phyloP scores from a whole-genome alignment of 2,888 invertebrate species.

The Byasa hedistus region DNA sequence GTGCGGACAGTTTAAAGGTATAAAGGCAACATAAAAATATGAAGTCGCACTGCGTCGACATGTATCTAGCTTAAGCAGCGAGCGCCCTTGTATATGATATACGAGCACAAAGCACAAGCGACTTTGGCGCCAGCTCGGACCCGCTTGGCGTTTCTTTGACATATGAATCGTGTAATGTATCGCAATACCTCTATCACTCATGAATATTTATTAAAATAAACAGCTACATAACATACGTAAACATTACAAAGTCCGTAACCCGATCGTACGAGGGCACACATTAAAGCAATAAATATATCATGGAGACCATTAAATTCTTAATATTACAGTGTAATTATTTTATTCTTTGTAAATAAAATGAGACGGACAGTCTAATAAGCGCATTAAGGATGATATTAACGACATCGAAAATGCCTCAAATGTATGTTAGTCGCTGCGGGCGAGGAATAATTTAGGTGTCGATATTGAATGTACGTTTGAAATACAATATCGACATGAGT shows the following conservation, averaged over 20 bases:
- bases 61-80: slow-evolving; percentile 55
- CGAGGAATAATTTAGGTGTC: slow-evolving; percentile 47
- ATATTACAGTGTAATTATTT: slow-evolving; percentile 67
- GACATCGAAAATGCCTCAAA: slow-evolving; percentile 45
- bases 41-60: slow-evolving; percentile 66
- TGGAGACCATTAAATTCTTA: slow-evolving; percentile 53
- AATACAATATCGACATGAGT: background rate
- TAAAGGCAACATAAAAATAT: slow-evolving; percentile 69
- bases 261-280: slow-evolving; percentile 51
- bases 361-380: slow-evolving; percentile 59
- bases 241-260: slow-evolving; percentile 57
- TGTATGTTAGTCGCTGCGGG: slow-evolving; percentile 54
- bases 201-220: slow-evolving; percentile 77
- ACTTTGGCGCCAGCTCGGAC: slow-evolving; percentile 43
- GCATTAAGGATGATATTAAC: slow-evolving; percentile 62
- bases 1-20: slow-evolving; percentile 59
- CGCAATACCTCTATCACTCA: slow-evolving; percentile 76
- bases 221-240: slow-evolving; percentile 48
- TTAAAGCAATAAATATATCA: slow-evolving; percentile 70
- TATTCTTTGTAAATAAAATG: slow-evolving; percentile 61
- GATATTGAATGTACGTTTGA: slow-evolving; percentile 23
- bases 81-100: slow-evolving; percentile 53
- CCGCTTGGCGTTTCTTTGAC: slow-evolving; percentile 69
- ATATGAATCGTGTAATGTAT: slow-evolving; percentile 73
- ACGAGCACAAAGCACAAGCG: slow-evolving; percentile 41